These are phyloP conservation scores for Ptychodera flava DNA, from an alignment of 35 echinoderm and acorn worm species.

Conservation along the genomic window DNA sequence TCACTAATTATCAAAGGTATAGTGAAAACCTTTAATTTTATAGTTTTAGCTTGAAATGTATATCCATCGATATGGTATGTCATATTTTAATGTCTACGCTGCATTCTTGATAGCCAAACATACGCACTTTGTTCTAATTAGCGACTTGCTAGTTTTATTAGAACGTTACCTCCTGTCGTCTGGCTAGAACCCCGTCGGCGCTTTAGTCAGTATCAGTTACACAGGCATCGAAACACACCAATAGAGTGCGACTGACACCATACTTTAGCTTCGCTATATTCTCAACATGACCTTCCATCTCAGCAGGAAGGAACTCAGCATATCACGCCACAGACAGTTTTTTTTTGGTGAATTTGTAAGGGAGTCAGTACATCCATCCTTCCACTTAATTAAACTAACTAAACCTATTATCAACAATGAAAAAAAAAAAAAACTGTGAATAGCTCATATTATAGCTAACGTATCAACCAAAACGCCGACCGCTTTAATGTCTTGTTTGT, in stretches of 20 bases:
- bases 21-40: not conserved
- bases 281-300: not conserved
- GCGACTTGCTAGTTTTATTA: not conserved
- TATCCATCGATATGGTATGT: not conserved
- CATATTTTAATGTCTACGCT: not conserved
- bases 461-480: not conserved
- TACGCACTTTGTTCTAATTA: not conserved
- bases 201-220: not conserved
- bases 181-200: not conserved
- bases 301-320: not conserved
- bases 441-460: not conserved
- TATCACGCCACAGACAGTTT: not conserved
- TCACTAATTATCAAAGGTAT: not conserved
- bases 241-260: not conserved
- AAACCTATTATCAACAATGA: not conserved
- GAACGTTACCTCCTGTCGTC: not conserved
- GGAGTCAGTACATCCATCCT: not conserved
- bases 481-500: not conserved
- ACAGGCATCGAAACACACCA: not conserved
- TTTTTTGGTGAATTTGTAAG: not conserved
- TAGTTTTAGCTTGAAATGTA: not conserved
- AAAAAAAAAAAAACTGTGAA: not conserved
- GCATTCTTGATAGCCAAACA: not conserved
- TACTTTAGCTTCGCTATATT: not conserved
- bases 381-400: not conserved